Base-by-base conservation (phyloP, 1,140 invertebrate genomes). In the Agraylea sexmaculata region DNA sequence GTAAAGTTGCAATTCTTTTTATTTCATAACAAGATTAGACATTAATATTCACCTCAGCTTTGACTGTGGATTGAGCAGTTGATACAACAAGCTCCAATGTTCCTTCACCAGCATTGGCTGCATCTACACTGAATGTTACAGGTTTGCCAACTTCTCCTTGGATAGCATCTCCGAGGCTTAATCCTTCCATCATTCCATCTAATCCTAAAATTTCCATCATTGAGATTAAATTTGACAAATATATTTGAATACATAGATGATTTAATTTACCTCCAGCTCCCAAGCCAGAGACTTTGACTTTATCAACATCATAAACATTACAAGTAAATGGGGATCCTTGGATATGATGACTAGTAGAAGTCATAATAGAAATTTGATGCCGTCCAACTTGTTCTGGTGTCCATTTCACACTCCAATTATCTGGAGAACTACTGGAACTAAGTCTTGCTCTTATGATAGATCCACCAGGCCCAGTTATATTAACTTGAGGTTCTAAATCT, bases 11-110 rank as follows among this genome's bases (percentile, higher is more conserved):
- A n/a, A n/a, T n/a, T n/a, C n/a, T n/a, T n/a, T n/a, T n/a, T n/a
- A n/a, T n/a, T n/a, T n/a, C n/a, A n/a, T n/a, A n/a, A n/a, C n/a
- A n/a, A n/a, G n/a, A n/a, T n/a, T n/a, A n/a, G n/a, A n/a, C n/a
- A n/a, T n/a, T n/a, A 15, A 7, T 18, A 22, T n/a, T 27, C n/a
- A 45, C 64, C 61, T 87, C 83, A 0, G 83, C 84, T 55, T 87
- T 87, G 3, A 87, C 83, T 2, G 84, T 87, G 40, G 83, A 84
- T 31, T 87, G 83, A 25, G 84, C 79, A 0, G 87, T 92, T 22
- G 87, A 93, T 0, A 97, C 89, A 0, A 94, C 89, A 2, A 97
- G 67, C 56, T 96, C 92, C 1, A 97, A 68, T 1, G 92, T 95
- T 8, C 93, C 93, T 61, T 95, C 90, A 0, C 93, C 93, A 17